phyloP scores from a whole-genome alignment of 2,113 vertebrate species.

The Bambusicola thoracicus region DNA sequence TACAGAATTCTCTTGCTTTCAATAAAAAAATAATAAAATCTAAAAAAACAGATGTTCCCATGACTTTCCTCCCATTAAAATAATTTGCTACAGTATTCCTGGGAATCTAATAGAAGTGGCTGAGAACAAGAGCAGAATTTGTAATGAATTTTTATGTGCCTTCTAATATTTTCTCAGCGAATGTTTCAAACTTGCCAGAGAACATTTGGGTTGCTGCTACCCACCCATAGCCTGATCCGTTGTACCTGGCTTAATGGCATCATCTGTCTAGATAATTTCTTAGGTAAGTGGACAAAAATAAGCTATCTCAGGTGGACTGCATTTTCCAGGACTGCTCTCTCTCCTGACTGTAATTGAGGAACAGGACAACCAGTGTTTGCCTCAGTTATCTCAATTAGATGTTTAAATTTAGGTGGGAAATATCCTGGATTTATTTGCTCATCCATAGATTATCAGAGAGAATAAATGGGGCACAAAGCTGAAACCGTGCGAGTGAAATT shows the following conservation, averaged over 20 bases:
- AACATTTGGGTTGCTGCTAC: not conserved
- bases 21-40: not conserved
- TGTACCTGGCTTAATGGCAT: not conserved
- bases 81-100: conserved; percentile 58
- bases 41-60: conserved; percentile 38
- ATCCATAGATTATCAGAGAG: not conserved
- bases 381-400: not conserved
- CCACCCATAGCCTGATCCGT: not conserved
- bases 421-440: not conserved
- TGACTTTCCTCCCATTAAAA: conserved; percentile 53
- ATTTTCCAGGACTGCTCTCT: not conserved
- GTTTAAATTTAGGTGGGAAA: not conserved
- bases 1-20: conserved; percentile 56
- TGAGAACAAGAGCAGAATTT: conserved; percentile 43
- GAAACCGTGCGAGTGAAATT: not conserved
- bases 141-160: conserved; percentile 4
- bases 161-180: not conserved
- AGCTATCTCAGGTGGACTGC: not conserved
- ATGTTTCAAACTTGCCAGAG: not conserved
- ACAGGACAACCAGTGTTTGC: not conserved
- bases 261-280: not conserved
- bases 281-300: not conserved
- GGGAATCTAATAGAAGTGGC: conserved; percentile 37
- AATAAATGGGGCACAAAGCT: not conserved
- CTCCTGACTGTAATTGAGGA: rapidly evolving